Evolutionary conservation across 2,888 invertebrate species (phyloP).

Genomic region (Ornithoptera alexandrae): DNA sequence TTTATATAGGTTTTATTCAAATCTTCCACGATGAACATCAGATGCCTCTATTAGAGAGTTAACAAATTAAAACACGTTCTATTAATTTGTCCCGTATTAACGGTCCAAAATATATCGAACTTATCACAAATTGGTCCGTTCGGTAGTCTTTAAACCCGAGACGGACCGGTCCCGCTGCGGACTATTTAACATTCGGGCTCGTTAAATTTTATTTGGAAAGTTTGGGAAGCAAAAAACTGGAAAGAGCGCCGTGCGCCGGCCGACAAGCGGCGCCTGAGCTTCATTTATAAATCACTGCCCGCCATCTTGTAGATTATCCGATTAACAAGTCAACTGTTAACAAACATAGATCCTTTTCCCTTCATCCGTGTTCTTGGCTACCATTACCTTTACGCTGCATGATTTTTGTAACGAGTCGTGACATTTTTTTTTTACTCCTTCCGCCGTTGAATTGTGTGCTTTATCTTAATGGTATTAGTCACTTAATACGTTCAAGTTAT

Average conservation of each 20-base stretch:
- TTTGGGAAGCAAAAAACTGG: conserved; percentile 53
- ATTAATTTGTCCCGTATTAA: conserved; percentile 14
- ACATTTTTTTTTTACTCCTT: conserved; percentile 13
- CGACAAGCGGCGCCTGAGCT: conserved; percentile 63
- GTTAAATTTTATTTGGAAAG: conserved; percentile 40
- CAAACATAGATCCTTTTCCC: conserved; percentile 51
- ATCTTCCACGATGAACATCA: not conserved
- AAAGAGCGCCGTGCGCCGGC: conserved; percentile 40
- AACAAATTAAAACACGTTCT: conserved; percentile 11
- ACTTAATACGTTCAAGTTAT: not conserved
- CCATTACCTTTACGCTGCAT: conserved; percentile 59
- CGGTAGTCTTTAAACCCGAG: conserved; percentile 17
- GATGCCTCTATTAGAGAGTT: not conserved
- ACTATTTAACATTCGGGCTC: conserved; percentile 29
- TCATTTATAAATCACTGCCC: conserved; percentile 63
- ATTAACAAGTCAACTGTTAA: conserved; percentile 70
- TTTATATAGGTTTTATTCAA: not conserved
- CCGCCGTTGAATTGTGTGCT: conserved; percentile 7
- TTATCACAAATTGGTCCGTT: conserved; percentile 24
- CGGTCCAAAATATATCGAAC: conserved; percentile 7
- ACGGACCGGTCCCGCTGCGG: conserved; percentile 23
- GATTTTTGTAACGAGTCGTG: conserved; percentile 40
- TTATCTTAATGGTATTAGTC: conserved; percentile 4
- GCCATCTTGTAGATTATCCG: conserved; percentile 69
- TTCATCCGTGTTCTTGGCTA: conserved; percentile 49